These are phyloP conservation scores for Urocolius indicus DNA, from an alignment of 2,113 vertebrate genomes.

Conservation along the genomic window DNA sequence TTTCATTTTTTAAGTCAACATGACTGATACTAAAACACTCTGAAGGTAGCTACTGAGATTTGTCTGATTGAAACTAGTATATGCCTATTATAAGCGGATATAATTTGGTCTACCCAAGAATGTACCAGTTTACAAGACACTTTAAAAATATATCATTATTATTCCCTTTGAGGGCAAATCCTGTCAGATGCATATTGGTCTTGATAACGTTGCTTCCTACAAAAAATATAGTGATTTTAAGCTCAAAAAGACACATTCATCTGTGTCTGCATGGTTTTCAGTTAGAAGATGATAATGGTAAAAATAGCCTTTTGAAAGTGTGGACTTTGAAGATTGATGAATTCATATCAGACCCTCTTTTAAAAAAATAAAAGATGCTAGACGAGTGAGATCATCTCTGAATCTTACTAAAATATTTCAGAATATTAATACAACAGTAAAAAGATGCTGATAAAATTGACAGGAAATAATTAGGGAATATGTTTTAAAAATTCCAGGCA, in stretches of 20 bases:
- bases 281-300: neutral
- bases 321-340: neutral
- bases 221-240: neutral
- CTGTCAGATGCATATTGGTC: neutral
- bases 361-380: neutral
- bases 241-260: neutral
- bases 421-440: neutral
- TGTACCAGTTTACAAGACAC: neutral
- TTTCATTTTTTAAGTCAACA: conserved; percentile 2
- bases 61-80: neutral
- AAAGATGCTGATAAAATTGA: neutral
- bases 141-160: neutral
- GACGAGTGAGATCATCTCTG: neutral
- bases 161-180: neutral
- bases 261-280: neutral
- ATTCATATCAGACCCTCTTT: neutral
- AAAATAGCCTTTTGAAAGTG: neutral
- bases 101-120: neutral
- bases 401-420: neutral
- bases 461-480: neutral
- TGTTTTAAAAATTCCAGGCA: neutral
- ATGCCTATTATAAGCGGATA: neutral
- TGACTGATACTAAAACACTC: neutral
- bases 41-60: neutral
- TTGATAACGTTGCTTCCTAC: neutral